Conservation (phyloP, 2,797 vertebrate genomes). For the Chelmon rostratus region DNA sequence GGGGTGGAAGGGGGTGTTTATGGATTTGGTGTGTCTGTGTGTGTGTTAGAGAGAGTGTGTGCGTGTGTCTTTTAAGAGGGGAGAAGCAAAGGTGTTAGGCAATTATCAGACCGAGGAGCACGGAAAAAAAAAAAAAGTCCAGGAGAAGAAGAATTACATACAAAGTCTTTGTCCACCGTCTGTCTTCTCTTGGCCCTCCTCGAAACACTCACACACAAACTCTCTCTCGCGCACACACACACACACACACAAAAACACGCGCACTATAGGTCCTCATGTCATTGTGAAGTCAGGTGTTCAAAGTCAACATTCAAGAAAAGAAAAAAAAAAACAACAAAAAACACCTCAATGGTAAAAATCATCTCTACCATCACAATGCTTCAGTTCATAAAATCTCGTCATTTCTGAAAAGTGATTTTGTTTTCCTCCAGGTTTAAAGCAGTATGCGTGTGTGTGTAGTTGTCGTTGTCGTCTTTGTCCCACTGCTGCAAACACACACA, state of each 20-base stretch:
- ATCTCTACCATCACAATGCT: slow-evolving; percentile 79
- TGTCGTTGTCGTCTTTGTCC: slow-evolving; percentile 65
- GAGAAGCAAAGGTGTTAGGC: slow-evolving; percentile 72
- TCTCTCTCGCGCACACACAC: slow-evolving; percentile 33
- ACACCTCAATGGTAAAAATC: slow-evolving; percentile 82
- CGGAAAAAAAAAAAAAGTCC: slow-evolving; percentile 66
- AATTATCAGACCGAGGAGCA: slow-evolving; percentile 68
- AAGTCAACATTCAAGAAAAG: slow-evolving; percentile 79
- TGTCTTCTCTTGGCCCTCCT: slow-evolving; percentile 71
- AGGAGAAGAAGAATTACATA: slow-evolving; percentile 73
- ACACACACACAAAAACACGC: slow-evolving; percentile 31
- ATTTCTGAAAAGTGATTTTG: slow-evolving; percentile 77
- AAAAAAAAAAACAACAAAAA: slow-evolving; percentile 51
- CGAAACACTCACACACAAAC: slow-evolving; percentile 55
- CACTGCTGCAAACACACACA: slow-evolving; percentile 64
- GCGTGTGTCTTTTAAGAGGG: slow-evolving; percentile 59
- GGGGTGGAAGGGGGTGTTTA: slow-evolving; percentile 12
- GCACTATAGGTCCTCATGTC: slow-evolving; percentile 77
- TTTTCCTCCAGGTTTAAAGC: slow-evolving; percentile 78
- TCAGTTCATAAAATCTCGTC: slow-evolving; percentile 81
- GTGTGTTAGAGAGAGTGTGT: slow-evolving; percentile 43
- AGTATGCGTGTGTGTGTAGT: slow-evolving; percentile 65
- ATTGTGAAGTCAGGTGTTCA: slow-evolving; percentile 79
- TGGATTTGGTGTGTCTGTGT: slow-evolving; percentile 44
- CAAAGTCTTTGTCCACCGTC: slow-evolving; percentile 72